Base-by-base conservation (phyloP, 1,140 invertebrate species). In the Alviniconcha marisindica region DNA sequence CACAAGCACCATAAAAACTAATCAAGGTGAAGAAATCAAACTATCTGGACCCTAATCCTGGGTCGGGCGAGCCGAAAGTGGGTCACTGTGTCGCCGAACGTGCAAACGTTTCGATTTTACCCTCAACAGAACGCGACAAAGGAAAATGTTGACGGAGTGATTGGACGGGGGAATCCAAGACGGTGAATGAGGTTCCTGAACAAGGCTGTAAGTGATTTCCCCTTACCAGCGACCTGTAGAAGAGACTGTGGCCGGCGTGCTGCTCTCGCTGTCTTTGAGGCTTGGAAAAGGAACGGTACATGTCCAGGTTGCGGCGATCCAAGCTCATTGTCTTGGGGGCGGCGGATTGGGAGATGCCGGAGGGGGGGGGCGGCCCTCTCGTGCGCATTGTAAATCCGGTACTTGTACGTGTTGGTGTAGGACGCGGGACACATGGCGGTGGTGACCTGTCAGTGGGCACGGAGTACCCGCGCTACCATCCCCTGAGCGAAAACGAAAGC, bases 361-460 rank as follows among this genome's bases (percentile, higher is more conserved):
- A 48, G 44, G 44, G 44, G 18, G 44, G 44, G 18, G 7, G 44
- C 5, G 7, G 5, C 44, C 44, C 60, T 80, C 60, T 80, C 56
- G 42, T 80, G 78, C 56, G 69, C 56, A 44, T 80, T 80, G 60
- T 80, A 80, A 18, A 80, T 80, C 78, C 78, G 78, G 21, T 80
- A 80, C 56, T 69, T 80, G 78, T 80, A 80, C 4, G 60, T 69
- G 77, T 54, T 54, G 77, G 12, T 54, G 54, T 60, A 80, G 36
- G 78, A 66, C 12, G 78, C 78, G 0, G 78, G 60, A 44, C 78
- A 80, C 78, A 80, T 80, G 77, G 42, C 28, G 42, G 38, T n/a
- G n/a, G 7, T 48, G 44, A 48, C 44, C 44, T 5, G 18, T 48
- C 44, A 48, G 18, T n/a, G n/a, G n/a, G n/a, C n/a, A n/a, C n/a